Base-by-base conservation (phyloP, 2,797 vertebrate species). In the Sebastiscus albofasciatus region DNA sequence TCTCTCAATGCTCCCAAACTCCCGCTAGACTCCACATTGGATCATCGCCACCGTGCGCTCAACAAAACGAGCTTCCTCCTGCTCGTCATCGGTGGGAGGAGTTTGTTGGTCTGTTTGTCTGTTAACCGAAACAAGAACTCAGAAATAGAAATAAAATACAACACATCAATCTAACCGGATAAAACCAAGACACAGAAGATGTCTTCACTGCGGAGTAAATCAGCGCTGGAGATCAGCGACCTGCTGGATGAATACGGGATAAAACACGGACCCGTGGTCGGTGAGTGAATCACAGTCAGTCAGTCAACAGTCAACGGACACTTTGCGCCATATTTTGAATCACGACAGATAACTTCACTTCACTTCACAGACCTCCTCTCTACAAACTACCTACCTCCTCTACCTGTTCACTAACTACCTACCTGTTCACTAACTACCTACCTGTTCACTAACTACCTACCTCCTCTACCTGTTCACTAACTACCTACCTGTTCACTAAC, bases 191-290 rank as follows among this genome's bases (percentile, higher is more conserved):
- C 0, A 5, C 52, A 58, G 18, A 67, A 6, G 54, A 93, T 94
- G 94, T 39, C 89, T 10, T 90, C 79, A 14, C 67, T 96, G 2
- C 86, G 90, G 29, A 79, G 33, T 12, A 95, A 88, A 67, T 90
- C 93, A 2, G 75, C 80, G 42, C 71, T 94, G 61, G 93, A 96
- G 60, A 91, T 96, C 11, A 59, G 87, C 39, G 77, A 79, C 0
- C 77, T 96, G 73, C 86, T 96, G 31, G 94, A 96, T 20, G 92
- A 94, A 4, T 95, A 94, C 24, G 94, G 93, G n/a, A 95, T 96
- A 13, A 96, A 95, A 49, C 96, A 96, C 36, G 95, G 96, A 9
- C 96, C 96, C 6, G 90, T 96, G 60, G 95, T 96, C 56, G 96
- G 96, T 96, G 84, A 94, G 95, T 88, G 22, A 13, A 1, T 36